Percentiles rank a stretch among this genome's conserved stretches.
Conservation (phyloP, 2,113 vertebrate species). For the Muscicapa adusta region DNA sequence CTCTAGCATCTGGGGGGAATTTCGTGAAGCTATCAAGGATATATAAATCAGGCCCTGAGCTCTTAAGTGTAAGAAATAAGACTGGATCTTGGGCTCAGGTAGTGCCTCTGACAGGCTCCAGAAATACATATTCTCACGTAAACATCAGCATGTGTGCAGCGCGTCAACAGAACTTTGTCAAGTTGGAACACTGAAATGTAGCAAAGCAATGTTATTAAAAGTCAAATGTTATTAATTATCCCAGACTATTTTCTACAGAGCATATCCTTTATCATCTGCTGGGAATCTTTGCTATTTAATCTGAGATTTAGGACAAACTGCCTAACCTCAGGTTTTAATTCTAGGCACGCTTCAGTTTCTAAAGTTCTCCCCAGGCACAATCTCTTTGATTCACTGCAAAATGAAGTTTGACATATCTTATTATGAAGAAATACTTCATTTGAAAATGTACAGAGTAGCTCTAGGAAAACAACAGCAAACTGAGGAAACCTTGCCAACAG, state of each 20-base stretch:
- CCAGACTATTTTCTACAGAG: background rate
- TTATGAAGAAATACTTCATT: constrained; percentile 38
- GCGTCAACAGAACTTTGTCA: background rate
- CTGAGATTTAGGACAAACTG: constrained; percentile 8
- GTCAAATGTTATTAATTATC: background rate
- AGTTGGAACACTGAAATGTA: background rate
- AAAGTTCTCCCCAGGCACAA: background rate
- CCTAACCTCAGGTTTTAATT: constrained; percentile 26
- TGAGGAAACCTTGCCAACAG: background rate
- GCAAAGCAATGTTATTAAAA: background rate
- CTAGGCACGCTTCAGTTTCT: constrained; percentile 18
- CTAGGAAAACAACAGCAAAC: constrained; percentile 18
- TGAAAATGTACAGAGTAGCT: constrained; percentile 16
- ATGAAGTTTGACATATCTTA: constrained; percentile 43
- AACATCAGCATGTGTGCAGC: background rate
- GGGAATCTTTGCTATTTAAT: background rate
- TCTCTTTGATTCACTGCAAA: constrained; percentile 40
- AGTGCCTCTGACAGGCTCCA: background rate
- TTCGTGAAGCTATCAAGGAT: background rate
- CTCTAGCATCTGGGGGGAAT: background rate
- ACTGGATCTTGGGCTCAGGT: background rate
- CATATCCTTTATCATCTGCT: background rate
- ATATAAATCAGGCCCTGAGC: background rate
- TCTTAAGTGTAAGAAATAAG: background rate
- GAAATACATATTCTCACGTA: background rate